These are phyloP conservation scores for Heptranchias perlo DNA, from an alignment of 2,113 vertebrate species.

Conservation along the genomic window DNA sequence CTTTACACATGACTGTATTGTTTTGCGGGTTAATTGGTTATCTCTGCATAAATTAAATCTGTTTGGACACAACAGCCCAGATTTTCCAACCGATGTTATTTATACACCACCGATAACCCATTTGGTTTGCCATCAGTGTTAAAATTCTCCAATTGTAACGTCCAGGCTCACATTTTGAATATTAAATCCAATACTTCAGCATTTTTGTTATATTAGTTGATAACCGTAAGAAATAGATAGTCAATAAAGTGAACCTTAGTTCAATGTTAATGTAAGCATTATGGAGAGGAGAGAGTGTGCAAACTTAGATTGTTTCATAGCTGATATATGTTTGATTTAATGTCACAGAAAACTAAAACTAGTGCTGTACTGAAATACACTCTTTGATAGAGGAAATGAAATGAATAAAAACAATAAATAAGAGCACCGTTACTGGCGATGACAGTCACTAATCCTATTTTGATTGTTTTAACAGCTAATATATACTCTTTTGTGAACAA, in stretches of 20 bases:
- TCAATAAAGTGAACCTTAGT: not conserved
- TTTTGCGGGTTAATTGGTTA: not conserved
- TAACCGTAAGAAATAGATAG: not conserved
- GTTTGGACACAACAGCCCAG: not conserved
- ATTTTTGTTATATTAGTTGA: not conserved
- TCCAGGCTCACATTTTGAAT: not conserved
- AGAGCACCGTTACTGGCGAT: not conserved
- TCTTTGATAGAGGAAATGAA: not conserved
- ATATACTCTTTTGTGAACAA: not conserved
- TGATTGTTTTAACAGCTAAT: not conserved
- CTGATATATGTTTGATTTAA: not conserved
- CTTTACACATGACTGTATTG: not conserved
- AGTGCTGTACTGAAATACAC: not conserved
- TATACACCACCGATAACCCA: too few relatives aligned
- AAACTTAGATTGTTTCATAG: not conserved
- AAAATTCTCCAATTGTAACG: not conserved
- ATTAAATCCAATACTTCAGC: not conserved
- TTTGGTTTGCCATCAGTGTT: not conserved
- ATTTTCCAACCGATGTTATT: not conserved
- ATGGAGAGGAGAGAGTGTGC: not conserved
- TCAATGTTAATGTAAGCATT: not conserved
- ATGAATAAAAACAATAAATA: not conserved
- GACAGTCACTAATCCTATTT: too few relatives aligned
- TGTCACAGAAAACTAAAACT: too few relatives aligned
- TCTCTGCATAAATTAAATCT: not conserved